Evolutionary conservation across 2,888 invertebrate genomes (phyloP), one percentile per base, ranked within the genome.

Genomic region (Drosophila emarginata): DNA sequence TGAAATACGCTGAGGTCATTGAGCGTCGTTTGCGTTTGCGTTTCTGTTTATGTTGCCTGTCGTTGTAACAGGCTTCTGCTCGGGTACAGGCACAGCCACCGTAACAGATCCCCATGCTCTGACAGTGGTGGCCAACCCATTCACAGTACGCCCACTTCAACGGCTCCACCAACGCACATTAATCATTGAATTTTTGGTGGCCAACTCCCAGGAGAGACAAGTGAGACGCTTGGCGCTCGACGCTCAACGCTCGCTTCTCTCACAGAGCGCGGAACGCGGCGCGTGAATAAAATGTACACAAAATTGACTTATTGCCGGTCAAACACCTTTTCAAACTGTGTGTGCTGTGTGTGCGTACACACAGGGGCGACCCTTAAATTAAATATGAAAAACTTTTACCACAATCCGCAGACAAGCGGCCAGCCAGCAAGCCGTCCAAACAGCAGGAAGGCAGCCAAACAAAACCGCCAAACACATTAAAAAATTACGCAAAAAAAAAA

Each of bases 231-330:
- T 53, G 36, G 40, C 57, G 53, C 28, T n/a, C 51, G 39, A 56
- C 23, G 58, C 69, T n/a, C 51, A 32, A 56, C 23, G 21, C 15
- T n/a, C 40, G n/a, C 14, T 26, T 21, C 11, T 12, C 57, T 26
- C 37, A n/a, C n/a, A n/a, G n/a, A 51, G 28, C 51, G 64, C 71
- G 18, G 18, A 45, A 21, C 45, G 18, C 58, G 63, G 74, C 87
- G 67, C 77, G 73, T 74, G 80, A 75, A 89, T 79, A 79, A 81
- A 85, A 85, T 79, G 83, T 86, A 86, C 82, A 87, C 88, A 86
- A 89, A 85, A 85, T 88, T 85, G 84, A 85, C 84, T 85, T 85
- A 85, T 83, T 85, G 89, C 89, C 84, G 89, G 89, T 89, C 84
- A 85, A 85, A 85, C 89, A 85, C 84, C 84, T 85, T 85, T 73